phyloP scores from a whole-genome alignment of 1,140 invertebrate species.

The Rhagoletis zephyria region DNA sequence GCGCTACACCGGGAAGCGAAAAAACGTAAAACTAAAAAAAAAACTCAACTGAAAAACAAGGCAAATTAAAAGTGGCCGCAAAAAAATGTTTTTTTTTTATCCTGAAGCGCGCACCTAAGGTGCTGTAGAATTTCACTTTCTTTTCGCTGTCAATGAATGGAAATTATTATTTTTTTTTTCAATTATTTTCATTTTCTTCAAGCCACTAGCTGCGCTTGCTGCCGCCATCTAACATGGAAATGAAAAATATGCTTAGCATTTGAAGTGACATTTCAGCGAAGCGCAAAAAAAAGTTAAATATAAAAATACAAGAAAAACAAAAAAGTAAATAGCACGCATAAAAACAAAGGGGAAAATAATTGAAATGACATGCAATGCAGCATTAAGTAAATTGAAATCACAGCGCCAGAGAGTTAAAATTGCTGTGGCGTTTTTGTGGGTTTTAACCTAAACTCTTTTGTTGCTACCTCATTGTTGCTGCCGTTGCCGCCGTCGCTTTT shows the following conservation, averaged over 20 bases:
- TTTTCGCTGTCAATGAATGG: slow-evolving; percentile 33
- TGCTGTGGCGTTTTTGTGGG: not conserved
- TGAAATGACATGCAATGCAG: not conserved
- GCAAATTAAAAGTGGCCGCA: slow-evolving; percentile 24
- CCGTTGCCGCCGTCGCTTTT: not conserved
- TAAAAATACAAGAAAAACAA: not conserved
- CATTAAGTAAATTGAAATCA: slow-evolving; percentile 16
- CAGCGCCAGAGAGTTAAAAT: not conserved
- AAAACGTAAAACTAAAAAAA: not conserved
- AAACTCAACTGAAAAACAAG: not conserved
- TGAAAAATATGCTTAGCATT: not conserved
- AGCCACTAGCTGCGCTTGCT: not conserved
- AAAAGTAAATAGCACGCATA: not conserved
- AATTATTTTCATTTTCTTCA: slow-evolving; percentile 14
- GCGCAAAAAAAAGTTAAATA: not conserved
- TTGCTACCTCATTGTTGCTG: not conserved
- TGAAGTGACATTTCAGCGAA: not conserved
- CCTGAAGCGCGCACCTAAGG: slow-evolving; percentile 20
- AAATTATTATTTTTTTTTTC: not conserved
- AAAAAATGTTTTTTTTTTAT: not conserved
- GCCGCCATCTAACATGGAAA: not conserved
- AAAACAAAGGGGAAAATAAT: slow-evolving; percentile 27
- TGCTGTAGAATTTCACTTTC: slow-evolving; percentile 47
- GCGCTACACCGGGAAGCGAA: not conserved
- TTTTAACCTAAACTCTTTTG: not conserved